Conservation (phyloP, 2,888 invertebrate genomes). For the Allophyes oxyacanthae region DNA sequence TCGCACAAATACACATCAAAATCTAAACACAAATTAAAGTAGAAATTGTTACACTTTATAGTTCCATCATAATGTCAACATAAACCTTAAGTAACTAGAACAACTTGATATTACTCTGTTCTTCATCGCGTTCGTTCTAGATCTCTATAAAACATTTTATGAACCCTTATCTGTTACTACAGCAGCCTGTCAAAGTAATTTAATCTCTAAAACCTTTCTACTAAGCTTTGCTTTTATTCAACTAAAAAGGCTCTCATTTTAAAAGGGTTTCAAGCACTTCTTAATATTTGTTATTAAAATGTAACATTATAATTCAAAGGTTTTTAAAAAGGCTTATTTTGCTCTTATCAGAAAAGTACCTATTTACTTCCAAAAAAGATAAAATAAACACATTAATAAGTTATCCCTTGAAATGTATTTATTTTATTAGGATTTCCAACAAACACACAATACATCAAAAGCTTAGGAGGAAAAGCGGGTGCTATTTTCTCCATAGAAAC, state of each 20-base stretch:
- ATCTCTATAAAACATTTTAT: constrained; percentile 46
- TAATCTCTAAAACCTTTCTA: constrained; percentile 17
- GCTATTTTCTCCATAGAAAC: no score
- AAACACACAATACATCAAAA: no score
- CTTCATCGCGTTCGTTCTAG: constrained; percentile 32
- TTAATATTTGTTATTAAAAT: constrained; percentile 16
- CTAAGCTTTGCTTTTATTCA: constrained; percentile 26
- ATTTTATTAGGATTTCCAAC: no score
- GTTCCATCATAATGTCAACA: constrained; percentile 26
- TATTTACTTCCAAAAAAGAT: no score
- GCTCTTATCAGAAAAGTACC: no score
- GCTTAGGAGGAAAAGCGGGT: no score
- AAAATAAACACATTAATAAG: no score
- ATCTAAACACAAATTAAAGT: constrained; percentile 12
- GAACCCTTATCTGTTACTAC: constrained; percentile 20
- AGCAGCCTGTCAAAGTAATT: constrained; percentile 28
- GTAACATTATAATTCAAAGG: constrained; percentile 17
- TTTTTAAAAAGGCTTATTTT: background rate
- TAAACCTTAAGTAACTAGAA: constrained; percentile 43
- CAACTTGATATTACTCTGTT: constrained; percentile 27
- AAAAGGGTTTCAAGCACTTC: constrained; percentile 23
- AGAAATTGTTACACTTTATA: constrained; percentile 23
- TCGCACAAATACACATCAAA: constrained; percentile 1
- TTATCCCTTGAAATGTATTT: no score
- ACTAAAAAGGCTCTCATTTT: constrained; percentile 24